Percentiles rank a stretch among this genome's conserved stretches.
phyloP scores from a whole-genome alignment of 2,888 invertebrate genomes.

The Phyto melanocephala region DNA sequence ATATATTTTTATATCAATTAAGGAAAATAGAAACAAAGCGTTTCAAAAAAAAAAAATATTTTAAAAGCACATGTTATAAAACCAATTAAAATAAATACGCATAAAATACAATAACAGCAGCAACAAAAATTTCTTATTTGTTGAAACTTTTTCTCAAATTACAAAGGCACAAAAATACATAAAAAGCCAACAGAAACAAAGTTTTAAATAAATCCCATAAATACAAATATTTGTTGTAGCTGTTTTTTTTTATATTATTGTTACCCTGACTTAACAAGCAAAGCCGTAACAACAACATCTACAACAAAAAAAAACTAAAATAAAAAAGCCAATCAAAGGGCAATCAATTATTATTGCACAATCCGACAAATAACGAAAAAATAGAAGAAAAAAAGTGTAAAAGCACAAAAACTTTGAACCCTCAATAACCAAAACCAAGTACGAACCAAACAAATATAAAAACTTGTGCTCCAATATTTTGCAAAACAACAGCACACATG shows the following conservation, averaged over 20 bases:
- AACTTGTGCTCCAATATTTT: not conserved
- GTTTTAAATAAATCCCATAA: slow-evolving; percentile 37
- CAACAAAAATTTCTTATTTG: slow-evolving; percentile 29
- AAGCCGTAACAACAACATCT: not conserved
- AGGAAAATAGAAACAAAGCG: not conserved
- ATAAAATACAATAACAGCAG: not conserved
- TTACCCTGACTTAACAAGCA: slow-evolving; percentile 30
- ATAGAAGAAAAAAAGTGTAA: slow-evolving; percentile 19
- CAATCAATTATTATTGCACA: slow-evolving; percentile 54
- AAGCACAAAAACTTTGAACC: slow-evolving; percentile 27
- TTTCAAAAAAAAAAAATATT: not conserved
- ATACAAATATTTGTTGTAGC: not conserved
- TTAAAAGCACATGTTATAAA: slow-evolving; percentile 26
- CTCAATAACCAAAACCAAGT: slow-evolving; percentile 19
- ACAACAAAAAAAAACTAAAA: not conserved
- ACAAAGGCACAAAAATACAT: slow-evolving; percentile 17
- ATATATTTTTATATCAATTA: not conserved
- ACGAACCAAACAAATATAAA: slow-evolving; percentile 5
- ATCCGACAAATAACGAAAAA: slow-evolving; percentile 28
- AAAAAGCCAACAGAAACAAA: not conserved
- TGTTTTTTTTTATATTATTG: not conserved
- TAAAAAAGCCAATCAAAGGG: slow-evolving; percentile 50
- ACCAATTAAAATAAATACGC: slow-evolving; percentile 56
- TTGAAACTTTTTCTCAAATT: slow-evolving; percentile 33
- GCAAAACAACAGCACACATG: slow-evolving; percentile 23